Evolutionary conservation across 2,888 invertebrate species (phyloP).

Genomic region (Nephrotoma flavescens): DNA sequence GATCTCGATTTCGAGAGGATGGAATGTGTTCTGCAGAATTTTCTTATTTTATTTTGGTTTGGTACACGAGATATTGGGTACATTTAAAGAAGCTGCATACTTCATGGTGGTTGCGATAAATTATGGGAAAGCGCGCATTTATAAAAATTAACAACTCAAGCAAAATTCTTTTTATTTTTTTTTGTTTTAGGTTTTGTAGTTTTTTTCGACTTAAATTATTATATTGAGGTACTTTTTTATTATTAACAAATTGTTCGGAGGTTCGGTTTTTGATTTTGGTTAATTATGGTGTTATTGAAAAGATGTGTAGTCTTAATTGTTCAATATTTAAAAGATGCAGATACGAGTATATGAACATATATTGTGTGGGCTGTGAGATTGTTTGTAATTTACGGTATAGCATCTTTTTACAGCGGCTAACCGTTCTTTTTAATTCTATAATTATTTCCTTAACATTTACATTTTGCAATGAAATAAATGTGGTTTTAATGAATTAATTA

Average conservation of each 20-base stretch:
- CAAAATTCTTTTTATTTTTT: background rate
- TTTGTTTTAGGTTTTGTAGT: background rate
- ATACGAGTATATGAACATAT: background rate
- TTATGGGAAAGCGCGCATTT: background rate
- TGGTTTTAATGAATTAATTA: background rate
- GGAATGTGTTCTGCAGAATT: background rate
- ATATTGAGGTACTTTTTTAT: background rate
- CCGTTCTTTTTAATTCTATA: background rate
- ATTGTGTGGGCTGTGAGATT: background rate
- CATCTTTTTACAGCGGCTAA: background rate
- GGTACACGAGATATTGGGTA: background rate
- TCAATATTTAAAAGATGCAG: background rate
- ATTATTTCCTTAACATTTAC: background rate
- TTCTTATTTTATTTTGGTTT: background rate
- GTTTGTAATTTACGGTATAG: background rate
- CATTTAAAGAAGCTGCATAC: background rate
- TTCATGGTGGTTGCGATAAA: background rate
- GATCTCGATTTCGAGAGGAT: background rate
- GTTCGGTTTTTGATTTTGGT: background rate
- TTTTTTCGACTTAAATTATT: background rate
- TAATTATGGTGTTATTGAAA: background rate
- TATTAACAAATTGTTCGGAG: background rate
- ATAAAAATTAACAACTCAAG: background rate
- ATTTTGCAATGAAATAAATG: background rate
- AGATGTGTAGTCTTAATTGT: background rate